Percentiles rank a stretch among this genome's conserved stretches.
These are phyloP conservation scores for Varanus salvator DNA, from an alignment of 2,113 vertebrate genomes.

Conservation along the genomic window DNA sequence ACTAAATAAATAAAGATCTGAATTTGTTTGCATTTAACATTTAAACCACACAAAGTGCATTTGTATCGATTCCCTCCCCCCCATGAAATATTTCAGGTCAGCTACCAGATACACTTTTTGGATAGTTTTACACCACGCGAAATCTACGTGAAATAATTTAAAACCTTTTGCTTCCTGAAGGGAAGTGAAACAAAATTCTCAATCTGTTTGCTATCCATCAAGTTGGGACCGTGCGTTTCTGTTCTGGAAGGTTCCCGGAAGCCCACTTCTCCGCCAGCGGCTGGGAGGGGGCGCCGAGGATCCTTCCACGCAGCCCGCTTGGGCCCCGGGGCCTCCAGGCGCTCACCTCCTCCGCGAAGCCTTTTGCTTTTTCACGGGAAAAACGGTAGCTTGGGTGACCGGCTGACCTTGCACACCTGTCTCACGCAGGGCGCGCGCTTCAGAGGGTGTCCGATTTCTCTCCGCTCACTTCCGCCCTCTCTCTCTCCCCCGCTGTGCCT, in stretches of 20 bases:
- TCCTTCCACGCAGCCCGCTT: not conserved
- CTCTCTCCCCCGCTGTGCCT: conserved; percentile 32
- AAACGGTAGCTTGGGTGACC: conserved; percentile 32
- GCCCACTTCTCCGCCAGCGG: not conserved
- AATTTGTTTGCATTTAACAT: not conserved
- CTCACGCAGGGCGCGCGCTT: conserved; percentile 19
- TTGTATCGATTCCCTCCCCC: not conserved
- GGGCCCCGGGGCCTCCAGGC: not conserved
- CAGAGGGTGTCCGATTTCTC: conserved; percentile 37
- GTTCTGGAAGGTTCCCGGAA: not conserved
- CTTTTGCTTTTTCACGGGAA: conserved; percentile 56
- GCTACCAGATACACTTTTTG: not conserved
- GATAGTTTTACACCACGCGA: not conserved
- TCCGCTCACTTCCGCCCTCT: conserved; percentile 46
- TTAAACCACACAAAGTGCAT: not conserved
- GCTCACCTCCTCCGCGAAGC: conserved; percentile 20
- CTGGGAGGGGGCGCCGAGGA: too few species aligned
- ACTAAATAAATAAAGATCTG: not conserved
- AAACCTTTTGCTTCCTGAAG: not conserved
- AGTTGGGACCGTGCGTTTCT: not conserved
- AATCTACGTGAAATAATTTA: not conserved
- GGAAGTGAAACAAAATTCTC: not conserved
- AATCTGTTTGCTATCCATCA: not conserved
- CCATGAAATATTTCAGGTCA: not conserved
- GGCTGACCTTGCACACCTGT: not conserved